Conservation (phyloP, 30 jellyfish, hydroid and myxozoan genomes). For the Aurelia sp. region DNA sequence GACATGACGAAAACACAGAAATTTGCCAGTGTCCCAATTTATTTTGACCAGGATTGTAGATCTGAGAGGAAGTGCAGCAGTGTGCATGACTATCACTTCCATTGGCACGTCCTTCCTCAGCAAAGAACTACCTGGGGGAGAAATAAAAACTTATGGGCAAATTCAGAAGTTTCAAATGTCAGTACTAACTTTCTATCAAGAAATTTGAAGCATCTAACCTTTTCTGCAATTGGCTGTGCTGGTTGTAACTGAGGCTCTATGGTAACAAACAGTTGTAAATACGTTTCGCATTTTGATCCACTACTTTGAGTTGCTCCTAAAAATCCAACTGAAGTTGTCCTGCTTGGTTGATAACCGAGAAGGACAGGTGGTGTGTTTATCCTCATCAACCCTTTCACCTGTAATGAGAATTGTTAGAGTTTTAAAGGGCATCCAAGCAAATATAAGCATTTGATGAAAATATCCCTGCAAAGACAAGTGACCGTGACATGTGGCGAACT, state of each 20-base stretch:
- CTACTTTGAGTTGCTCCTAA: slow-evolving; percentile 24
- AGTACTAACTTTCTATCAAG: too few species aligned
- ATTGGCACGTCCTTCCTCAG: too few species aligned
- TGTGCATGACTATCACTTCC: too few species aligned
- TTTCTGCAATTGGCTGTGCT: slow-evolving; percentile 97
- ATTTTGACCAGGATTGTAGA: too few species aligned
- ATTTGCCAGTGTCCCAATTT: too few species aligned
- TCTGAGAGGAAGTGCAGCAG: too few species aligned
- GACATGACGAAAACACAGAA: too few species aligned
- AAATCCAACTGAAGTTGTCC: slow-evolving; percentile 14
- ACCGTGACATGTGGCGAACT: too few species aligned
- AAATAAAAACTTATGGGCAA: too few species aligned
- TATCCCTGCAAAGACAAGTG: too few species aligned
- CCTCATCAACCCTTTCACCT: slow-evolving; percentile 94
- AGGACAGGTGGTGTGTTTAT: slow-evolving; percentile 91
- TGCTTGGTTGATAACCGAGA: slow-evolving; percentile 84
- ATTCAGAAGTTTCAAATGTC: too few species aligned
- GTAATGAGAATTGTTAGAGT: not conserved
- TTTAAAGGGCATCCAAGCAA: not conserved
- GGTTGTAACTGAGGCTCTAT: slow-evolving; percentile 98
- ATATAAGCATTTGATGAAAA: not conserved
- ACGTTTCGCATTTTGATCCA: slow-evolving; percentile 61
- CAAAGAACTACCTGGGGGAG: too few species aligned
- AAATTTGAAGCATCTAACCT: slow-evolving; percentile 12
- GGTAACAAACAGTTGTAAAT: slow-evolving; percentile 84